Conservation (phyloP, 2,888 invertebrate genomes). For the Drosophila mettleri region DNA sequence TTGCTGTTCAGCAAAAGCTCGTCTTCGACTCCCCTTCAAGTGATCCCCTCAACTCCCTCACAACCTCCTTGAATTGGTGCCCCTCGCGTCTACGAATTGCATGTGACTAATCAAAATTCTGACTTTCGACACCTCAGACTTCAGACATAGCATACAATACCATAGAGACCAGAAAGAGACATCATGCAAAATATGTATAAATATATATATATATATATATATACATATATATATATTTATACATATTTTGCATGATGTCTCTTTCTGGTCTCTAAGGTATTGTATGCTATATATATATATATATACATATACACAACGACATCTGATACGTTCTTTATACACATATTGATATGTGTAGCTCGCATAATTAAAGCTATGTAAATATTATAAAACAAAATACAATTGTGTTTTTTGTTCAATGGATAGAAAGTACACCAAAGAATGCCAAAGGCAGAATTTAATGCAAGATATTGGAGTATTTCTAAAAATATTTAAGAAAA, state of each 20-base stretch:
- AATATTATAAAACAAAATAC: constrained; percentile 48
- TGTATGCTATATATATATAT: constrained; percentile 21
- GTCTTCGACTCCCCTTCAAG: not conserved
- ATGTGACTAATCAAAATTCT: constrained; percentile 74
- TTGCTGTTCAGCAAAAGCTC: constrained; percentile 49
- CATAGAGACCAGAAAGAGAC: constrained; percentile 70
- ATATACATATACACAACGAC: constrained; percentile 13
- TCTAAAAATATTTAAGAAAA: not conserved
- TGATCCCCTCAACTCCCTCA: constrained; percentile 9
- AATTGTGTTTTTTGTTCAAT: constrained; percentile 14
- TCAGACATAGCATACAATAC: constrained; percentile 58
- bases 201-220: constrained; percentile 21
- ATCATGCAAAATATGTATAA: constrained; percentile 38
- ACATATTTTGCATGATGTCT: too few species aligned
- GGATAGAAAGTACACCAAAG: constrained; percentile 11
- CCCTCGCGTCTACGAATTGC: constrained; percentile 12
- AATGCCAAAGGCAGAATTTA: constrained; percentile 9
- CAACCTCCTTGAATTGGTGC: not conserved
- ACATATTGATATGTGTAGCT: constrained; percentile 20
- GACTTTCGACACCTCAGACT: constrained; percentile 72
- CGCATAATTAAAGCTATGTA: constrained; percentile 40
- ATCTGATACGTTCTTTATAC: constrained; percentile 50
- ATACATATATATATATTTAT: not conserved
- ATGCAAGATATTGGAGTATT: not conserved
- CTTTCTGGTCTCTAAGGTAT: too few species aligned